Evolutionary conservation across 35 echinoderm and acorn worm species (phyloP), one percentile per base, ranked within the genome.

Genomic region (Strongylocentrotus purpuratus): DNA sequence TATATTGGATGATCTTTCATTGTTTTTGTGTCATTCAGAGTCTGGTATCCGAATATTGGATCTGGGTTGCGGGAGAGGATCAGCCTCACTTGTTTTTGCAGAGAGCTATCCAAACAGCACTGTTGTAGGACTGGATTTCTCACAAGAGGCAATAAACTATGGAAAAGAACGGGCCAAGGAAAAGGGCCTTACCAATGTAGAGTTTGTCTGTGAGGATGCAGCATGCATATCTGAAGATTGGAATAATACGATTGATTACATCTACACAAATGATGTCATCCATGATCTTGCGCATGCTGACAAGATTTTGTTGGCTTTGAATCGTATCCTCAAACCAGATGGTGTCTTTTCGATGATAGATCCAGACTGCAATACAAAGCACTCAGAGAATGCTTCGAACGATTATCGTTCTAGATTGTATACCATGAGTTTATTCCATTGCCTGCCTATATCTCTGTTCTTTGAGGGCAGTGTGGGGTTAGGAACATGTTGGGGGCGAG

Each of bases 241-340:
- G 97, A 86, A 85, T 20, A 70, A 58, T 17, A 94, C 86, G 35
- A 94, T 97, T 32, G 92, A 97, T 59, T 96, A 91, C 58, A 60
- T 94, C 47, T 95, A 89, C 45, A 93, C 92, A 11, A 52, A 25
- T 58, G 92, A 96, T 31, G 94, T 92, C 58, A 55, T 97, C 5
- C 97, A 97, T 85, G 97, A 97, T 71, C 59, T 94, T 31, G 58
- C 86, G 45, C 92, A 97, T 59, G 92, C 97, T 9, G 52, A 87
- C 31, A 92, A 85, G 88, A 93, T 52, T 12, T 78, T 97, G 47
- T 41, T 28, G 9, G 86, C 94, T 50, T 22, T 97, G 58, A 14
- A 86, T 33, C 91, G 95, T 33, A 55, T 97, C 59, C 61, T 96
- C 31, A 91, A 85, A 28, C 50, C 95, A 5, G 95, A 46, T 4